Conservation (phyloP, 2,888 invertebrate genomes). For the Petrolisthes cinctipes region DNA sequence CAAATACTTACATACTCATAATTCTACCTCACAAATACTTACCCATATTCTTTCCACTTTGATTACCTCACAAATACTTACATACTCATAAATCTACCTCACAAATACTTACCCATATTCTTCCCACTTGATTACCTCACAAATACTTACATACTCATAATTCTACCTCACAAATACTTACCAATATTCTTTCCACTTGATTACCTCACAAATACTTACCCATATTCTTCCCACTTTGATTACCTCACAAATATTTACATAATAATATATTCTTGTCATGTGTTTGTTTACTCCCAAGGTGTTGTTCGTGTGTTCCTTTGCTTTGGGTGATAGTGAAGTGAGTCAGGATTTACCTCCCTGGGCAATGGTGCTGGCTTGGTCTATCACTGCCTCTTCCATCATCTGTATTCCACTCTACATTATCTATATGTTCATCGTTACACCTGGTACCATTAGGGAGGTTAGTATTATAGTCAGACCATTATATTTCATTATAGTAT, state of each 20-base stretch:
- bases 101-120: too few relatives aligned
- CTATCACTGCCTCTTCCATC: conserved; percentile 86
- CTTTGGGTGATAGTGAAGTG: conserved; percentile 83
- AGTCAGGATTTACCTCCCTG: conserved; percentile 79
- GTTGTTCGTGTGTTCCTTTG: conserved; percentile 85
- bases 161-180: too few relatives aligned
- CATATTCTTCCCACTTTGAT: too few relatives aligned
- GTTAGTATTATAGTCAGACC: conserved; percentile 63
- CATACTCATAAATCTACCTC: too few relatives aligned
- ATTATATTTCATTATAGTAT: neutral
- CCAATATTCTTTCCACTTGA: too few relatives aligned
- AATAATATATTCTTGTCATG: neutral
- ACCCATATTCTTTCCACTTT: too few relatives aligned
- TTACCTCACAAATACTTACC: neutral
- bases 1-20: too few relatives aligned
- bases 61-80: too few relatives aligned
- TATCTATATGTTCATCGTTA: conserved; percentile 69
- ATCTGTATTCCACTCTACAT: conserved; percentile 81
- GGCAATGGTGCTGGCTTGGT: conserved; percentile 85
- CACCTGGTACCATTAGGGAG: conserved; percentile 67
- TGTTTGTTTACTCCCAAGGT: conserved; percentile 71
- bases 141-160: too few relatives aligned
- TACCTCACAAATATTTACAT: too few relatives aligned
- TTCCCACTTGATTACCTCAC: too few relatives aligned
- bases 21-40: too few relatives aligned